Base-by-base conservation (phyloP, 2,113 vertebrate genomes). In the cattle (Bos taurus) region DNA sequence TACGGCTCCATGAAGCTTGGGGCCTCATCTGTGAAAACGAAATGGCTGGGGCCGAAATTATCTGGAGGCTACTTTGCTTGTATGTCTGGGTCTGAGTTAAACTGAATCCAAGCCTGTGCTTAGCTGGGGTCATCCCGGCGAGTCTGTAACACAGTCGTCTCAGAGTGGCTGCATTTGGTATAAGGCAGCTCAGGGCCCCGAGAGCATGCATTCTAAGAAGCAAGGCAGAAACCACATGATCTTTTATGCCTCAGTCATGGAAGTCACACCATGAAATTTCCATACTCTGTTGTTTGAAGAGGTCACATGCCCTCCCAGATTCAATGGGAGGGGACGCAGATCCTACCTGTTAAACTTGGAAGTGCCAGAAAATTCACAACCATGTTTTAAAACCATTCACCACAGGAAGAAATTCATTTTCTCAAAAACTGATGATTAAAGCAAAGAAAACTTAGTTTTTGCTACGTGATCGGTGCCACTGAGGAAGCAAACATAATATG, bases 101-200 rank as follows among this genome's bases (percentile, higher is more conserved):
- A 15, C 28, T 11, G 16, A 77, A 46, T 17, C 81, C 23, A 33
- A 48, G 33, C 8, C 87, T 50, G 30, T 14, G 19, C 48, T 7
- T 19, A 9, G 50, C 25, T 5, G 50, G 5, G 21, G 15, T 36
- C 1, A 2, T 28, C 2, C 21, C 43, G 7, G 60, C 43, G 3
- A 28, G 19, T 15, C 3, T 67, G 3, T 14, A n/a, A 81, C 8
- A 33, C 1, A 6, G 30, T 36, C 1, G 0, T 23, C 2, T 36
- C 71, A 33, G 3, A 13, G 15, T 14, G 6, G 5, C 6, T 17
- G 80, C 12, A 81, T 48, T 83, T 74, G 57, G 59, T 8, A 60
- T 3, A 16, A n/a, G 23, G 17, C 48, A 40, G 33, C 50, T 21
- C 56, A 25, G 16, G 59, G 60, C 33, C 28, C 52, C 12, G 8